Conservation (phyloP, 2,113 vertebrate genomes). For the Phrynosoma platyrhinos region DNA sequence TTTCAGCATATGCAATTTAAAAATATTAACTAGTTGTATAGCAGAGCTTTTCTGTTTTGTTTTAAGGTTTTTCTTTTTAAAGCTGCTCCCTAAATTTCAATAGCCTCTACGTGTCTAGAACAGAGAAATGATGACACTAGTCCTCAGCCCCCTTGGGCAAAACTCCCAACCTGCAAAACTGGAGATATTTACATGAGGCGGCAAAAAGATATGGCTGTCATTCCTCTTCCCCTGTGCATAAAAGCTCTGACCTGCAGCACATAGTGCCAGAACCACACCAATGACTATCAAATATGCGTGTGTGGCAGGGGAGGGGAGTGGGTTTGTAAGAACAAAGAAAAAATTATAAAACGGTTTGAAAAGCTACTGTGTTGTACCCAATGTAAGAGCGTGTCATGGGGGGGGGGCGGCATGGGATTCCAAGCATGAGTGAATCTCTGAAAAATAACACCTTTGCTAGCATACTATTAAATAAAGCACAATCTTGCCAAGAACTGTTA, state of each 20-base stretch:
- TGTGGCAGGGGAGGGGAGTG: neutral
- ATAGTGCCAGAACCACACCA: neutral
- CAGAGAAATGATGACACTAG: neutral
- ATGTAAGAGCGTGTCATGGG: no score
- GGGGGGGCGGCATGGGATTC: no score
- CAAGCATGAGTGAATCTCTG: no score
- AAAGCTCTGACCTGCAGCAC: neutral
- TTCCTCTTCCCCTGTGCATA: neutral
- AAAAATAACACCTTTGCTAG: no score
- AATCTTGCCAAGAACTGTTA: no score
- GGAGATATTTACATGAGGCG: no score
- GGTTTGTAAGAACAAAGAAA: neutral
- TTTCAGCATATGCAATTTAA: neutral
- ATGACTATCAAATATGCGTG: neutral
- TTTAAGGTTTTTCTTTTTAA: neutral
- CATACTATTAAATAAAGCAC: no score
- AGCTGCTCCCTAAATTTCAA: no score
- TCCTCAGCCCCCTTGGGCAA: no score
- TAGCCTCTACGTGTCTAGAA: no score
- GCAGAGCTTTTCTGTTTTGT: neutral
- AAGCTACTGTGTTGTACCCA: neutral
- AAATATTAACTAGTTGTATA: neutral
- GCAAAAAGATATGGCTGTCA: neutral
- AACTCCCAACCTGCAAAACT: no score
- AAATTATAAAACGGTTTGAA: neutral